These are phyloP conservation scores for Iselma pallidipennis DNA, from an alignment of 2,888 invertebrate genomes.

Conservation along the genomic window DNA sequence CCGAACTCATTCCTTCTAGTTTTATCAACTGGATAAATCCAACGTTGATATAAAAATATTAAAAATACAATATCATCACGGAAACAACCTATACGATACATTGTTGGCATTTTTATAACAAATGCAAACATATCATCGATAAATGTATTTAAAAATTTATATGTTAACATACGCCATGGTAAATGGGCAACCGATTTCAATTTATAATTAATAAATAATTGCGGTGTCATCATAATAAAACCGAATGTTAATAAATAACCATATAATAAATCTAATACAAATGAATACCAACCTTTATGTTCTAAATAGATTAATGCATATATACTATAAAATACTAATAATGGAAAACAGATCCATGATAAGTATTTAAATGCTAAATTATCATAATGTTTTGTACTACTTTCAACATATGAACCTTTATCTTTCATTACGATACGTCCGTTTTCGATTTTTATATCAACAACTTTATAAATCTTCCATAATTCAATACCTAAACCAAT, in stretches of 20 bases:
- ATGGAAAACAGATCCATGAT: conserved; percentile 94
- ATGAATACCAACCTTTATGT: conserved; percentile 99
- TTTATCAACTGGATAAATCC: conserved; percentile 97
- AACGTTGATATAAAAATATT: conserved; percentile 97
- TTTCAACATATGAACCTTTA: conserved; percentile 95
- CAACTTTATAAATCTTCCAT: conserved; percentile 98
- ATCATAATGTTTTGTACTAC: conserved; percentile 93
- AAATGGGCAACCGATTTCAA: conserved; percentile 98
- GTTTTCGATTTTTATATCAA: conserved; percentile 80
- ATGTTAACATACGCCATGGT: conserved; percentile 99
- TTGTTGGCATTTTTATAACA: conserved; percentile 99
- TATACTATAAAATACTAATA: conserved; percentile 89
- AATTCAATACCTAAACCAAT: conserved; percentile 94
- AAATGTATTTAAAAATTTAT: conserved; percentile 99
- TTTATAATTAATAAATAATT: conserved; percentile 99
- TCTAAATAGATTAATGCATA: conserved; percentile 96
- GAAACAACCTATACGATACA: conserved; percentile 97
- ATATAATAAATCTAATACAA: conserved; percentile 93
- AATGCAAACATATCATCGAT: conserved; percentile 99
- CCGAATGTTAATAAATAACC: conserved; percentile 98
- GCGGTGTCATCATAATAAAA: conserved; percentile 99
- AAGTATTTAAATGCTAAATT: conserved; percentile 94
- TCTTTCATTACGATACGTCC: conserved; percentile 84
- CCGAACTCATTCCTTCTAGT: conserved; percentile 97
- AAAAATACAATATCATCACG: conserved; percentile 99